Base-by-base conservation (phyloP, 1,140 invertebrate genomes). In the Hylaeus volcanicus region DNA sequence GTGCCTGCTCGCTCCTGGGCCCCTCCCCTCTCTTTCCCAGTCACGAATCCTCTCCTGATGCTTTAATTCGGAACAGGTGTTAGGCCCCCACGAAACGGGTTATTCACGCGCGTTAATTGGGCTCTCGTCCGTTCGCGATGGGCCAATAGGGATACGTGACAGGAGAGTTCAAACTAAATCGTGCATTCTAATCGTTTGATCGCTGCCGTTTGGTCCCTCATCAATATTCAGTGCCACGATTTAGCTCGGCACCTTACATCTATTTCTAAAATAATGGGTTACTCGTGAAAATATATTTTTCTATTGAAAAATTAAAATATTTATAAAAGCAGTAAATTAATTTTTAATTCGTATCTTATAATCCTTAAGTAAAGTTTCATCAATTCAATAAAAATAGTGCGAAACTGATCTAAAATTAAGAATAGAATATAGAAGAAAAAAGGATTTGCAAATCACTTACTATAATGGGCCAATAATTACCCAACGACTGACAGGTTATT, bases 21-120 rank as follows among this genome's bases (percentile, higher is more conserved):
- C 64, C 73, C 43, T 79, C 58, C 43, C 5, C 12, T 63, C 66
- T 51, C 51, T 43, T 26, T 72, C 76, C 78, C 68, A 26, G 61
- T 55, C 55, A 68, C 53, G 63, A 74, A 51, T 70, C 39, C n/a
- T 55, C 48, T 14, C 72, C 45, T 6, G 58, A 48, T 11, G 45
- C 58, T 39, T n/a, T 75, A 74, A 74, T 68, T 68, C 53, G 15
- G 64, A 63, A 80, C 79, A 80, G 79, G 73, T 80, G 79, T 66
- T 53, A 43, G 8, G 9, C 15, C 14, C 39, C 6, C 9, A 5
- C 51, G 4, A 26, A 55, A 60, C 61, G 37, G 14, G n/a, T 61
- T 37, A 53, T 53, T 69, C 64, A 37, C 26, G 43, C 41, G 26
- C 15, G 12, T 51, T 41, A 66, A 72, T 73, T 56, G 15, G 9